These are phyloP conservation scores for Procambarus clarkii DNA, from an alignment of 1,140 invertebrate genomes.

Conservation along the genomic window DNA sequence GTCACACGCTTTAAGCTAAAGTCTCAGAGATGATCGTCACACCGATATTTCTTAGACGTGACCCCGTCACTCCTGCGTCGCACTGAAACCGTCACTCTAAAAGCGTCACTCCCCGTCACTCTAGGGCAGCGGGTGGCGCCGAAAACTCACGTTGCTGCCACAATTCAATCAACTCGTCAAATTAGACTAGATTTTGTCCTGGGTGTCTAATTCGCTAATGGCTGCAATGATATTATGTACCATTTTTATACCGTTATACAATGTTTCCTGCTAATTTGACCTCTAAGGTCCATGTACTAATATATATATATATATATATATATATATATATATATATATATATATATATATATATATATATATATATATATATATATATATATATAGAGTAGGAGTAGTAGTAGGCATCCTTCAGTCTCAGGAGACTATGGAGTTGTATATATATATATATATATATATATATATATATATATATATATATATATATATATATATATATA, in stretches of 20 bases:
- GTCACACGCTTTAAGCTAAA: too few species aligned
- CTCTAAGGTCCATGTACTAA: neutral
- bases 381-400: too few species aligned
- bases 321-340: slow-evolving; percentile 8
- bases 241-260: slow-evolving; percentile 6
- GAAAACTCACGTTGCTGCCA: neutral
- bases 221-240: slow-evolving; percentile 46
- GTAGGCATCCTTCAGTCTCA: too few species aligned
- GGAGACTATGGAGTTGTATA: too few species aligned
- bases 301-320: neutral
- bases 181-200: slow-evolving; percentile 58
- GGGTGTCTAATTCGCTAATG: slow-evolving; percentile 46
- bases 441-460: neutral
- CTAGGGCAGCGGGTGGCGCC: too few species aligned
- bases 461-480: neutral
- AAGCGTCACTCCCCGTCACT: neutral
- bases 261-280: slow-evolving; percentile 26
- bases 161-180: slow-evolving; percentile 53
- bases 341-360: slow-evolving; percentile 2
- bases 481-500: neutral
- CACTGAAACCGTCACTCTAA: too few species aligned
- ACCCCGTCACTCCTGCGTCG: too few species aligned
- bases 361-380: neutral
- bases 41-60: too few species aligned
- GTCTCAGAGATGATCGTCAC: too few species aligned